phyloP scores from a whole-genome alignment of 2,797 vertebrate species.

The Danio tinwini region DNA sequence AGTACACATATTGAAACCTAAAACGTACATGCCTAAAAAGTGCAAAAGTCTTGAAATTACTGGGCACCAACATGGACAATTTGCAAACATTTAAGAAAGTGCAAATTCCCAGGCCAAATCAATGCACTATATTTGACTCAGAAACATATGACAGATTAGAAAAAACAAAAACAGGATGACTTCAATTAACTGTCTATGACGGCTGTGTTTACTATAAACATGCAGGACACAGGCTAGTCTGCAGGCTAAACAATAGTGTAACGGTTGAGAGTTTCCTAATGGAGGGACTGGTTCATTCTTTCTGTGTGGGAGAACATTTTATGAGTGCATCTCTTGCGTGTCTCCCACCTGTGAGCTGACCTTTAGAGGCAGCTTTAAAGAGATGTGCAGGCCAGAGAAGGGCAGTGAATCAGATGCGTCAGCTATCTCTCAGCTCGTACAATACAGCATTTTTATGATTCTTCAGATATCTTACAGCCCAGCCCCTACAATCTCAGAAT shows the following conservation, averaged over 20 bases:
- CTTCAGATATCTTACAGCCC: background rate
- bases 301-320: constrained; percentile 13
- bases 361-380: constrained; percentile 32
- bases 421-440: background rate
- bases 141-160: background rate
- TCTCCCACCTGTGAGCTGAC: constrained; percentile 22
- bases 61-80: too few relatives aligned
- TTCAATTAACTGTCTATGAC: background rate
- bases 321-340: constrained; percentile 2
- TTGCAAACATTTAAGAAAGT: too few relatives aligned
- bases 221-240: background rate
- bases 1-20: too few relatives aligned
- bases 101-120: background rate
- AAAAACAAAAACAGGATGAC: background rate
- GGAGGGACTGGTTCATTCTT: background rate
- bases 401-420: constrained; percentile 2
- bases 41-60: too few relatives aligned
- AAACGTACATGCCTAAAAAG: too few relatives aligned
- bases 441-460: constrained; percentile 2
- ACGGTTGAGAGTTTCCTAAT: background rate
- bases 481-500: background rate
- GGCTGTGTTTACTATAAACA: background rate
- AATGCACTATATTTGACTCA: background rate
- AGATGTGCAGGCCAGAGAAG: constrained; percentile 9
- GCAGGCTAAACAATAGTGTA: background rate